phyloP scores from a whole-genome alignment of 2,797 vertebrate genomes.

The Bovichtus variegatus region DNA sequence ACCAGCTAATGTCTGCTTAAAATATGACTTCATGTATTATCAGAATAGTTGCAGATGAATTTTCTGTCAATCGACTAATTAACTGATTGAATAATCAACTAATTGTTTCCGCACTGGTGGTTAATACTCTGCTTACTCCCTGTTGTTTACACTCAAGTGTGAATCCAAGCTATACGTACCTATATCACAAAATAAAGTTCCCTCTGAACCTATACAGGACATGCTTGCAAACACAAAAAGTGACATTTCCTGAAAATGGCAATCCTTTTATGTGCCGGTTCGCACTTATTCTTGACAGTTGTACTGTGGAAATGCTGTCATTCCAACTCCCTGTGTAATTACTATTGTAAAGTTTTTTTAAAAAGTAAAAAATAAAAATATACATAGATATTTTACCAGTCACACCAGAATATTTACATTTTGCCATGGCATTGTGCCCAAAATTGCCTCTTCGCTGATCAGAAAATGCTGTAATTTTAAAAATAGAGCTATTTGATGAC shows the following conservation, averaged over 20 bases:
- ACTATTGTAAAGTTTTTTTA: too few species aligned
- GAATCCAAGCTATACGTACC: background rate
- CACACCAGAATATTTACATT: slow-evolving; percentile 7
- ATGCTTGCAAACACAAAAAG: background rate
- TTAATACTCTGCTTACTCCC: background rate
- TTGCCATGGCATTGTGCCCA: slow-evolving; percentile 9
- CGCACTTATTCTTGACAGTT: slow-evolving; percentile 4
- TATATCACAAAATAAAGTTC: background rate
- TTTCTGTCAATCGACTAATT: background rate
- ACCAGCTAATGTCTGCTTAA: background rate
- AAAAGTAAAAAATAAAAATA: slow-evolving; percentile 14
- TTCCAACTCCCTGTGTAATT: slow-evolving; percentile 7
- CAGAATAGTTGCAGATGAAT: background rate
- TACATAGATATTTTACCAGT: slow-evolving; percentile 15
- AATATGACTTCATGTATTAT: background rate
- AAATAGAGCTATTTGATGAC: slow-evolving; percentile 30
- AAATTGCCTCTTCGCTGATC: background rate
- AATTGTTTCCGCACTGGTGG: background rate
- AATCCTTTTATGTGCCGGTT: slow-evolving; percentile 22
- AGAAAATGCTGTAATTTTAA: background rate
- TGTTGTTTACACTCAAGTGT: background rate
- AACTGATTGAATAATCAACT: background rate
- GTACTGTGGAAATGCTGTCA: slow-evolving; percentile 22
- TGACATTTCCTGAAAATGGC: slow-evolving; percentile 32
- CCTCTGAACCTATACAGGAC: background rate